phyloP scores from a whole-genome alignment of 2,797 vertebrate species.

The Bufotes viridis region DNA sequence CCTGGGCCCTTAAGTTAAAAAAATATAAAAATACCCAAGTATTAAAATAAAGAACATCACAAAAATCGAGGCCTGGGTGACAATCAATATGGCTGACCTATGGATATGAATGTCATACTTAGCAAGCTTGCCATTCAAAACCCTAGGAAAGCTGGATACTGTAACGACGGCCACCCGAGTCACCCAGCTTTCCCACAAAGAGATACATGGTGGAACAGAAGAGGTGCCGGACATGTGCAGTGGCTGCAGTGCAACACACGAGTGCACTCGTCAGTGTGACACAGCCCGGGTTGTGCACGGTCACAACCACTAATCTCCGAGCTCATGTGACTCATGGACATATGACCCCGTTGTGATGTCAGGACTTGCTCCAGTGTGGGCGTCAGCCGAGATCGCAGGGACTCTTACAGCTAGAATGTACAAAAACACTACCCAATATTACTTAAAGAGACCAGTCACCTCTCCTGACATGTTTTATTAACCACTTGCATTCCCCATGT shows the following conservation, averaged over 20 bases:
- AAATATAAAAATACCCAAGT: neutral
- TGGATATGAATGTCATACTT: too few species aligned
- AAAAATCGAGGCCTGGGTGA: neutral
- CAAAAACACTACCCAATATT: neutral
- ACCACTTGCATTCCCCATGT: too few species aligned
- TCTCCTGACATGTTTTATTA: too few species aligned
- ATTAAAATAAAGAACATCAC: neutral
- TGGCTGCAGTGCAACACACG: neutral
- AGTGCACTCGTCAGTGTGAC: slow-evolving; percentile 6
- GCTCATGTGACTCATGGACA: slow-evolving; percentile 50
- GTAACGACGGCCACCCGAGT: neutral
- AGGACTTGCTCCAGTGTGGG: neutral
- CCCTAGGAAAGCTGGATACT: neutral
- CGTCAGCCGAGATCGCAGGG: neutral
- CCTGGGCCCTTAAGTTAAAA: neutral
- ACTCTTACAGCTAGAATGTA: neutral
- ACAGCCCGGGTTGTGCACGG: slow-evolving; percentile 1
- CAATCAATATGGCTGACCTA: too few species aligned
- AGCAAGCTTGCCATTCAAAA: neutral
- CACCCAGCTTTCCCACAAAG: neutral
- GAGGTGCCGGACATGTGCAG: neutral
- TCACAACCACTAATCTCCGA: slow-evolving; percentile 37
- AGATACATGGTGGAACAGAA: too few species aligned
- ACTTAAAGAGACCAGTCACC: too few species aligned
- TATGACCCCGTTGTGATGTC: slow-evolving; percentile 39